Evolutionary conservation across 2,888 invertebrate genomes (phyloP), one percentile per base, ranked within the genome.

Genomic region (Tanaodytes sp.): DNA sequence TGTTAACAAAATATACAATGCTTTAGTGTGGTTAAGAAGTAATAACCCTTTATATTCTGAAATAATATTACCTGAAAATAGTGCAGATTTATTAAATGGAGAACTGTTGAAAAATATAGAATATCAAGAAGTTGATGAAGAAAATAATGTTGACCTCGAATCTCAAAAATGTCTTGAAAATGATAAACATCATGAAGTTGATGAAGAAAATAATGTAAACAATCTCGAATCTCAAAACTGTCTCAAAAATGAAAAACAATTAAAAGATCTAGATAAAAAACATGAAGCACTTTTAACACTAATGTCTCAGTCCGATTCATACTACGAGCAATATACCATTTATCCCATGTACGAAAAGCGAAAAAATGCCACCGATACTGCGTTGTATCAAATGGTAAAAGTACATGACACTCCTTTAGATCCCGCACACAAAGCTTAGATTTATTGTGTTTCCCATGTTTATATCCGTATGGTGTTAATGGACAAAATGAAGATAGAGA

Each of bases 11-110:
- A n/a, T n/a, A n/a, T n/a, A n/a, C n/a, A n/a, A n/a, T n/a, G n/a
- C n/a, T n/a, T n/a, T n/a, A n/a, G n/a, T n/a, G n/a, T n/a, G n/a
- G 55, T 66, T 80, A 9, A 78, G 80, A 73, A 18, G 6, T 14
- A 72, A 71, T 46, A 79, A 80, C 70, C 66, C 59, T 27, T 27
- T 27, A 8, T 15, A 79, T 49, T 15, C 33, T 37, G 45, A 77
- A 27, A 79, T 80, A 19, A 23, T 63, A 30, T 36, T 79, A 54
- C 78, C n/a, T n/a, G n/a, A n/a, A n/a, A n/a, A n/a, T n/a, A n/a
- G n/a, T n/a, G n/a, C n/a, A n/a, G n/a, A n/a, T n/a, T n/a, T n/a
- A n/a, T n/a, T n/a, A n/a, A n/a, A n/a, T n/a, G n/a, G n/a, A n/a
- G n/a, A n/a, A n/a, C n/a, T n/a, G n/a, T n/a, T n/a, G n/a, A n/a